Conservation (phyloP, 1,140 invertebrate genomes). For the Drosophila nikananu region DNA sequence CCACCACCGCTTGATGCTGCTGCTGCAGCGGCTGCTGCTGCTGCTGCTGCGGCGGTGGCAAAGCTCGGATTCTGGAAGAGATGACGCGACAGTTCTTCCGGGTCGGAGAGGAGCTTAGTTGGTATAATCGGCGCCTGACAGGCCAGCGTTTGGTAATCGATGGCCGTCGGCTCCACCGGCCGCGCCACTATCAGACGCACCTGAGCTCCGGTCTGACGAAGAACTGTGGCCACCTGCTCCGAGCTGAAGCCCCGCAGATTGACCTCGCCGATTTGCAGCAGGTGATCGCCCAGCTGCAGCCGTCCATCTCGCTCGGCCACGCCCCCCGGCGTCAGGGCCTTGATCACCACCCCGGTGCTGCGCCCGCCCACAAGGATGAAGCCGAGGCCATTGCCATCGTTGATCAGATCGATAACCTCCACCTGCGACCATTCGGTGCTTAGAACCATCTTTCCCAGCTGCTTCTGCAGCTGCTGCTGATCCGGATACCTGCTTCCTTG, state of each 20-base stretch:
- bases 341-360: conserved; percentile 98
- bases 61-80: conserved; percentile 88
- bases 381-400: conserved; percentile 92
- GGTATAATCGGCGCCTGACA: conserved; percentile 92
- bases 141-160: conserved; percentile 88
- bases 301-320: conserved; percentile 95
- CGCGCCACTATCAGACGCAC: conserved; percentile 96
- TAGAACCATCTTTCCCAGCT: conserved; percentile 87
- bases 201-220: conserved; percentile 93
- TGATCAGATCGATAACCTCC: conserved; percentile 95
- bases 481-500: neutral
- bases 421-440: conserved; percentile 97
- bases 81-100: conserved; percentile 92
- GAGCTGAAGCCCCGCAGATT: conserved; percentile 96
- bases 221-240: conserved; percentile 96
- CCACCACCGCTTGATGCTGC: conserved; percentile 20
- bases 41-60: conserved; percentile 65
- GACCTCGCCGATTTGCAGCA: conserved; percentile 97
- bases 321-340: conserved; percentile 95
- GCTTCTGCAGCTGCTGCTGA: neutral
- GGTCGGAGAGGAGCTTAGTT: conserved; percentile 92
- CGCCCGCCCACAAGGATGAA: conserved; percentile 98
- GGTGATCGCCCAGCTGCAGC: conserved; percentile 96
- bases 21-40: conserved; percentile 61
- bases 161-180: conserved; percentile 91